Evolutionary conservation across 1,140 invertebrate species (phyloP).

Genomic region (Macrobrachium rosenbergii): DNA sequence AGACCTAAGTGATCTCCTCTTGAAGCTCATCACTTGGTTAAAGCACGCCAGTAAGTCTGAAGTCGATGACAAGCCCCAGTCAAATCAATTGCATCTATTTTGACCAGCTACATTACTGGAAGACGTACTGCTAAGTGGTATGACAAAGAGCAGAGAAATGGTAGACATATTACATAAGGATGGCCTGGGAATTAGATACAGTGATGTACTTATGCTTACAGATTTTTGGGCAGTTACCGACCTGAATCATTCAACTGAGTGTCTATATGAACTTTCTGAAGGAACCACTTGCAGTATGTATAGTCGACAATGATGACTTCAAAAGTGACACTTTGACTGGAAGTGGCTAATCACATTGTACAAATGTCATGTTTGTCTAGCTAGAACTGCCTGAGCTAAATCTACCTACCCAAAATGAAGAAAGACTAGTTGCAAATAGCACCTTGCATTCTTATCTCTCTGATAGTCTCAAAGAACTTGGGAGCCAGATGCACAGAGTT

Average conservation of each 20-base stretch:
- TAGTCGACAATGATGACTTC: slow-evolving; percentile 19
- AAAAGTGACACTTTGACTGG: slow-evolving; percentile 26
- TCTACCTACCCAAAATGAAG: background rate
- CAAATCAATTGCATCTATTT: background rate
- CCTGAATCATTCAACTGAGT: background rate
- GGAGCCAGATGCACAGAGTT: background rate
- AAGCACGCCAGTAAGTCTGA: background rate
- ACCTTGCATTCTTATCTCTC: background rate
- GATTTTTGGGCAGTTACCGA: background rate
- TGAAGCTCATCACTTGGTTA: slow-evolving; percentile 1
- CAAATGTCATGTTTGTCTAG: slow-evolving; percentile 23
- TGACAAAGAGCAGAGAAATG: slow-evolving; percentile 1
- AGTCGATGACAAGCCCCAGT: background rate
- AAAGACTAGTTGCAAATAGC: background rate
- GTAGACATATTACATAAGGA: too few species aligned
- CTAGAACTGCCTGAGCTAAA: background rate
- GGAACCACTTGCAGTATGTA: background rate
- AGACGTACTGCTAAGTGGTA: background rate
- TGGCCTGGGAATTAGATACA: too few species aligned
- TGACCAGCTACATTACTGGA: background rate
- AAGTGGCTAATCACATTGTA: background rate
- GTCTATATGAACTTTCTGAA: background rate
- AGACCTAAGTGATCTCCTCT: background rate
- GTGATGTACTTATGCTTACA: too few species aligned
- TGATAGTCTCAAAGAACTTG: background rate